Evolutionary conservation across 2,888 invertebrate genomes (phyloP).

Genomic region (Copidosoma aretas): DNA sequence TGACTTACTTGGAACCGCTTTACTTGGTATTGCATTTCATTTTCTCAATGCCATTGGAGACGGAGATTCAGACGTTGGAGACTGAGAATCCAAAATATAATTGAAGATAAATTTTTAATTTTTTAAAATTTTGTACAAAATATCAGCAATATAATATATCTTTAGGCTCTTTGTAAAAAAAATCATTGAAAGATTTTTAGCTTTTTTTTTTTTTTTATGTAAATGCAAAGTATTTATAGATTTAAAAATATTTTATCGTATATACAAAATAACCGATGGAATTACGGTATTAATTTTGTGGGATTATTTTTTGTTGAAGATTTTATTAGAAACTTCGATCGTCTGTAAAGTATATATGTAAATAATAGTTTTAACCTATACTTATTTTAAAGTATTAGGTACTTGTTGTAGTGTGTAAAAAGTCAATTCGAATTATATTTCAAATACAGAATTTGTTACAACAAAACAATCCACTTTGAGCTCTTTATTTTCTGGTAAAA

Average conservation of each 20-base stretch:
- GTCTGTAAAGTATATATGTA: slow-evolving; percentile 17
- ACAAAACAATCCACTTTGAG: slow-evolving; percentile 19
- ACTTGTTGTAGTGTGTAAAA: slow-evolving; percentile 6
- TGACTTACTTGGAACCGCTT: slow-evolving; percentile 84
- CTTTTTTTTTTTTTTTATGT: neutral
- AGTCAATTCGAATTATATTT: neutral
- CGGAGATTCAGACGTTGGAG: slow-evolving; percentile 76
- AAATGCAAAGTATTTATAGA: neutral
- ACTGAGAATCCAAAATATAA: slow-evolving; percentile 63
- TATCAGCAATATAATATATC: too few relatives aligned
- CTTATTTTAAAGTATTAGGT: slow-evolving; percentile 25
- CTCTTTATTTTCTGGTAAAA: slow-evolving; percentile 47
- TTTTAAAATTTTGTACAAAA: neutral
- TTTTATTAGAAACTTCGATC: slow-evolving; percentile 12
- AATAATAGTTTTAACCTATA: slow-evolving; percentile 28
- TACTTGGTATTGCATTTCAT: slow-evolving; percentile 77
- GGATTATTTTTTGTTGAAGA: slow-evolving; percentile 25
- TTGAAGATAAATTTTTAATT: too few relatives aligned
- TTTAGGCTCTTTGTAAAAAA: neutral
- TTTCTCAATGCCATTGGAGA: slow-evolving; percentile 77
- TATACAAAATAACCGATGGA: slow-evolving; percentile 15
- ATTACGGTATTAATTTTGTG: slow-evolving; percentile 25
- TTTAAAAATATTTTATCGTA: neutral
- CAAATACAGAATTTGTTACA: slow-evolving; percentile 34
- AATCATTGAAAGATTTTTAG: neutral